Evolutionary conservation across 2,888 invertebrate species (phyloP).

Genomic region (Chymomyza caudatula): DNA sequence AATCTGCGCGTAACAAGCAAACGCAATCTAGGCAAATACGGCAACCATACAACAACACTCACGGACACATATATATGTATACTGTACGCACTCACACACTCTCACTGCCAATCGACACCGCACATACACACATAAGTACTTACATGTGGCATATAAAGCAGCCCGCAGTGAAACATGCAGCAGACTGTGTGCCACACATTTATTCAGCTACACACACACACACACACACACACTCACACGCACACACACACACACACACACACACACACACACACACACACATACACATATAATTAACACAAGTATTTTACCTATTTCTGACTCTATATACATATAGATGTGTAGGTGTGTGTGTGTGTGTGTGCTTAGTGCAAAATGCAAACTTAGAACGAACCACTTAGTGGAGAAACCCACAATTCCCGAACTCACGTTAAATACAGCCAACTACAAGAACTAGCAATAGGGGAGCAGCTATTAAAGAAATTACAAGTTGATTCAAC

Average conservation of each 20-base stretch:
- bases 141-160: neutral
- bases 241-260: conserved; percentile 32
- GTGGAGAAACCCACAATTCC: conserved; percentile 24
- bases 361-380: conserved; percentile 46
- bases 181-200: conserved; percentile 33
- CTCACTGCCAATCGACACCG: neutral
- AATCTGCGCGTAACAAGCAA: conserved; percentile 58
- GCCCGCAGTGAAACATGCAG: conserved; percentile 20
- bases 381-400: conserved; percentile 65
- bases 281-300: conserved; percentile 56
- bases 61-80: conserved; percentile 31
- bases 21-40: conserved; percentile 42
- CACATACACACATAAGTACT: conserved; percentile 23
- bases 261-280: neutral
- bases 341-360: neutral
- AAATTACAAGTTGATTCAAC: conserved; percentile 68
- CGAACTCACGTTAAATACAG: neutral
- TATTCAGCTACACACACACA: neutral
- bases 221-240: neutral
- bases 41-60: conserved; percentile 28
- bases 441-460: conserved; percentile 9
- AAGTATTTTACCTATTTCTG: conserved; percentile 53
- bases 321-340: conserved; percentile 5
- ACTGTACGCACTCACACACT: conserved; percentile 12
- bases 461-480: conserved; percentile 70